Base-by-base conservation (phyloP, 2,113 vertebrate species). In the Rhinopomastus cyanomelas region DNA sequence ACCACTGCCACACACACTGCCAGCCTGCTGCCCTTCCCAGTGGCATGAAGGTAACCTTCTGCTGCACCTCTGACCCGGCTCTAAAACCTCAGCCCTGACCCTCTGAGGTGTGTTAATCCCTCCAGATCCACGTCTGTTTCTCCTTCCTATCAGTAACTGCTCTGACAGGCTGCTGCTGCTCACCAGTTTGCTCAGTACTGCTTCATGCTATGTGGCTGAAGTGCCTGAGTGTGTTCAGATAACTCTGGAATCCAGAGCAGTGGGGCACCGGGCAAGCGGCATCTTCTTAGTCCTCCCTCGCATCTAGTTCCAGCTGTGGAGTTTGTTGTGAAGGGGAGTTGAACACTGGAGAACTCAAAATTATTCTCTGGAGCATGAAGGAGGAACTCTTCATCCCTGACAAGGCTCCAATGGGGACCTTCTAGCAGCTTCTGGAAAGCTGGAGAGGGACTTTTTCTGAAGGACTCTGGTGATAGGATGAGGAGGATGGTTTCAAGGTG, bases 31-130 rank as follows among this genome's bases (percentile, higher is more conserved):
- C 11, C 60, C 44, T 65, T 77, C 56, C 89, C 90, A 6, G 4
- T 88, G 90, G 65, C 69, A 22, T 52, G 84, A 61, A 88, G 94
- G 87, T 49, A 57, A 86, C 69, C 92, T 89, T n/a, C 55, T 92
- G 86, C 87, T 92, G 82, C 79, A 66, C 68, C 85, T 68, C 88
- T 65, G 44, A 69, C 87, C 29, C 62, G 51, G 78, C 82, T 64
- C 32, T 68, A 61, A 36, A 67, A 23, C 44, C 20, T n/a, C 87
- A 80, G 83, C 61, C n/a, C 87, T 67, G 83, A 52, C 39, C 26
- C 39, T 42, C 39, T 4, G 64, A 30, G 85, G 81, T 53, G 8
- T 57, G 92, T 44, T 2, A 17, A n/a, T 10, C 90, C 85, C 69
- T n/a, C 18, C 2, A 73, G 87, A n/a, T 15, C 5, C 15, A 5